Evolutionary conservation across 2,888 invertebrate genomes (phyloP).

Genomic region (Willowsia nigromaculata): DNA sequence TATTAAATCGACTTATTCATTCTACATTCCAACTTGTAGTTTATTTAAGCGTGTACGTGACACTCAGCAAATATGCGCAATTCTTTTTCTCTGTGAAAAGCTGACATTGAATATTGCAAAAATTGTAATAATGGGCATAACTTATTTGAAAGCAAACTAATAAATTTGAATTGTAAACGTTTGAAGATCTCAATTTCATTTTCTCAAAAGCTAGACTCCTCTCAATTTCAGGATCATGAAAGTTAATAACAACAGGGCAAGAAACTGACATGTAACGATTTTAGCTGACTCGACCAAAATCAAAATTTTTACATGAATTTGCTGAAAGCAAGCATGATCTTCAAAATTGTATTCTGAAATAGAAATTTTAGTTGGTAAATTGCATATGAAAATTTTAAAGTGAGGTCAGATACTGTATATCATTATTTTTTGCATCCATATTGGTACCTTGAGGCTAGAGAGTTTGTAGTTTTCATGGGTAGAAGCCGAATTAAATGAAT

Average conservation of each 20-base stretch:
- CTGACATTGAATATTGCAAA: constrained; percentile 2
- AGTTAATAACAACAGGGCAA: constrained; percentile 24
- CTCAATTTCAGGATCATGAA: not conserved
- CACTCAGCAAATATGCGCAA: not conserved
- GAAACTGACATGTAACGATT: not conserved
- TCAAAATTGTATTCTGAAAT: not conserved
- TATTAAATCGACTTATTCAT: constrained; percentile 45
- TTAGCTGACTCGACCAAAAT: not conserved
- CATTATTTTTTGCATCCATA: constrained; percentile 4
- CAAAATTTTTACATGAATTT: constrained; percentile 5
- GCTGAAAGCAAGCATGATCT: not conserved
- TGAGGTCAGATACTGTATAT: constrained; percentile 1
- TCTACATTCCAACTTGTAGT: not conserved
- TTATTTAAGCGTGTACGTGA: not conserved
- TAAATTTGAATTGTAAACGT: constrained; percentile 42
- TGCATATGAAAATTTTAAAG: not conserved
- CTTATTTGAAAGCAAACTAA: not conserved
- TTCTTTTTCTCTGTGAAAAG: not conserved
- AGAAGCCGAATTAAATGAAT: not conserved
- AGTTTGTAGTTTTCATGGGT: not conserved
- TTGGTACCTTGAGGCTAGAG: constrained; percentile 9
- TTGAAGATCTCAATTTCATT: constrained; percentile 20
- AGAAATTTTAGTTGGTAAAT: not conserved
- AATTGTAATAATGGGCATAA: not conserved
- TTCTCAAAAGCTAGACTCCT: not conserved